A percentile compares a stretch with the other conserved stretches of the same genome.
These are phyloP conservation scores for Drosophila parabipectinata DNA, from an alignment of 1,140 invertebrate species.

Conservation along the genomic window DNA sequence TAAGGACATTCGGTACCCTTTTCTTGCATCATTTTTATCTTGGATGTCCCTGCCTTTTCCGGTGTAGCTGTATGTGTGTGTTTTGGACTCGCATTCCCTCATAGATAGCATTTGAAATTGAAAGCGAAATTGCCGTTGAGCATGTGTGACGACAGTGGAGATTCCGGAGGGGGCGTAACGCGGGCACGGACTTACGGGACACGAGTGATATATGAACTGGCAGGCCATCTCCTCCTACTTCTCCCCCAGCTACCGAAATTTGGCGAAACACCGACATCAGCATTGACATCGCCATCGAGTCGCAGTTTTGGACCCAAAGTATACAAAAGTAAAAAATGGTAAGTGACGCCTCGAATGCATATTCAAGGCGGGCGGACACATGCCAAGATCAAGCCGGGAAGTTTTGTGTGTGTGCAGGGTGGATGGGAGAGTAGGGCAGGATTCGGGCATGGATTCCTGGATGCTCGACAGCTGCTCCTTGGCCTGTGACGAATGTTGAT, in stretches of 20 bases:
- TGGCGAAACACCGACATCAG: slow-evolving; percentile 46
- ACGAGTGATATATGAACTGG: slow-evolving; percentile 76
- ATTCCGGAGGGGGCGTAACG: not conserved
- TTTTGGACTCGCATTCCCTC: slow-evolving; percentile 52
- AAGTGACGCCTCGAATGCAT: slow-evolving; percentile 67
- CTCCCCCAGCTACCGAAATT: slow-evolving; percentile 13
- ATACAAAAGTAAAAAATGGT: slow-evolving; percentile 31
- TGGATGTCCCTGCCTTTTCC: slow-evolving; percentile 32
- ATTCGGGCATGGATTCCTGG: slow-evolving; percentile 4
- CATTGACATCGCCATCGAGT: slow-evolving; percentile 39
- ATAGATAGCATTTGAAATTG: slow-evolving; percentile 81
- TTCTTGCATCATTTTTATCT: slow-evolving; percentile 24
- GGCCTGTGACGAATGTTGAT: slow-evolving; percentile 71
- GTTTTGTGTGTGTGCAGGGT: slow-evolving; percentile 38
- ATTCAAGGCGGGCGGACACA: slow-evolving; percentile 62
- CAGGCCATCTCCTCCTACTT: slow-evolving; percentile 25
- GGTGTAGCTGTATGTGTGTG: slow-evolving; percentile 18
- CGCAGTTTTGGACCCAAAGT: slow-evolving; percentile 13
- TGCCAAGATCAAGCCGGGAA: slow-evolving; percentile 53
- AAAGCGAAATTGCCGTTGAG: slow-evolving; percentile 78
- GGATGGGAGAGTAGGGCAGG: slow-evolving; percentile 1
- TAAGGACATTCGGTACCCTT: slow-evolving; percentile 22
- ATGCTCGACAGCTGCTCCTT: slow-evolving; percentile 34
- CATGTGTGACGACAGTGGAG: slow-evolving; percentile 74
- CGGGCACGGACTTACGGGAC: slow-evolving; percentile 6